Base-by-base conservation (phyloP, 2,888 invertebrate species). In the Pseudoips prasinana region DNA sequence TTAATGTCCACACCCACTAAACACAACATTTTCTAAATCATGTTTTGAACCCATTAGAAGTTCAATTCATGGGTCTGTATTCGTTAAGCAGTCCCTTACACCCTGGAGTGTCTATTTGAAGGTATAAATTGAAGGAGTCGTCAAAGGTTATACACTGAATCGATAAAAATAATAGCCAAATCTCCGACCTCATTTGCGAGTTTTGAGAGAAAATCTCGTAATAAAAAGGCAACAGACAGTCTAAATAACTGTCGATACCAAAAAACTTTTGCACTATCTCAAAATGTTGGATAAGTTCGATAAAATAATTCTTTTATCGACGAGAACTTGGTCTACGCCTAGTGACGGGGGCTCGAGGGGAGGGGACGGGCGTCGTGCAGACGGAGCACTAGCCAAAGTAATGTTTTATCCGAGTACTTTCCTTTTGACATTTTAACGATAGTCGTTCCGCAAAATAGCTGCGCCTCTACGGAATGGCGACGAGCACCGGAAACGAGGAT, bases 231-330 rank as follows among this genome's bases (percentile, higher is more conserved):
- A 30, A 36, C 28, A 35, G 8, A 22, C 22, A 44, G 23, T 29
- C 36, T 44, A 31, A 39, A 50, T 44, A 37, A 42, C 30, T 41
- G 33, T 29, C 35, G 30, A 54, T 36, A 29, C 19, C 24, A 20
- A 20, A 33, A 29, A 55, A 49, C 27, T 51, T 54, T 19, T 37
- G 22, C 28, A 33, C 34, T 39, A 39, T 51, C 42, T 45, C 38
- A 33, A 38, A 52, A 52, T 43, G 39, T 43, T 22, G 24, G 33
- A 34, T 36, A 25, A 50, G 26, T 39, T 48, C 45, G 39, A 51
- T 39, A 55, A 48, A 48, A 42, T 28, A 27, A 41, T 40, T 39
- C 11, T 39, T 48, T 43, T 48, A 43, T 43, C 42, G 48, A 52
- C 42, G 36, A 33, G 42, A 41, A 40, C 32, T 44, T 33, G 24